Base-by-base conservation (phyloP, 2,797 vertebrate genomes). In the Chaunax sp. region DNA sequence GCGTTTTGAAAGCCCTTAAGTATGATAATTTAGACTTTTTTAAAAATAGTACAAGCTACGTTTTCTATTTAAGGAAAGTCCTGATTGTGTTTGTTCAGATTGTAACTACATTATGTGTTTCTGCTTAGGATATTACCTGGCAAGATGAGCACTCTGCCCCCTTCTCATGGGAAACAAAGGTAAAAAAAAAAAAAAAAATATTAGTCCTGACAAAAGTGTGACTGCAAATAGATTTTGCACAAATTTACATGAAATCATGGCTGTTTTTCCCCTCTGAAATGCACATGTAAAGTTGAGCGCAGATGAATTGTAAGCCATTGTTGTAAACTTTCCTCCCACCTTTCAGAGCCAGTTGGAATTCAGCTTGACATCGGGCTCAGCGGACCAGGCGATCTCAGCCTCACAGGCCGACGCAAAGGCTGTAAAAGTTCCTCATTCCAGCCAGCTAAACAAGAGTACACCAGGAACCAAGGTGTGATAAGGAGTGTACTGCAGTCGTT, bases 91-190 rank as follows among this genome's bases (percentile, higher is more conserved):
- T 9, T 3, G 23, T 28, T 43, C 3, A 26, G 18, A 16, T 8
- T 30, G 7, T 43, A n/a, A 45, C 51, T 18, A 12, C 12, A 14
- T 0, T 50, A 20, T 40, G 16, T 66, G 16, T 81, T 20, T 78
- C 13, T 66, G 87, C 95, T 82, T 81, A 99, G 98, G 98, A 99
- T 59, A 95, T 99, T 33, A 98, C 96, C 75, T 99, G 98, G 98
- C 97, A 98, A 87, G 98, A 99, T 90, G 98, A 99, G 80, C 98
- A 99, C 69, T 99, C 98, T 0, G 95, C 96, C 45, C 98, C 98
- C 0, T 99, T 99, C 91, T 98, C 97, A 28, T 99, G 98, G 98
- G 98, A 99, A 91, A 99, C 98, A 0, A 98, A 94, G 96, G 98
- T 98, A 25, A 26, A 28, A 3, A 23, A 30, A 30, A 30, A 30